Evolutionary conservation across 2,888 invertebrate genomes (phyloP).

Genomic region (Cephus pulcher): DNA sequence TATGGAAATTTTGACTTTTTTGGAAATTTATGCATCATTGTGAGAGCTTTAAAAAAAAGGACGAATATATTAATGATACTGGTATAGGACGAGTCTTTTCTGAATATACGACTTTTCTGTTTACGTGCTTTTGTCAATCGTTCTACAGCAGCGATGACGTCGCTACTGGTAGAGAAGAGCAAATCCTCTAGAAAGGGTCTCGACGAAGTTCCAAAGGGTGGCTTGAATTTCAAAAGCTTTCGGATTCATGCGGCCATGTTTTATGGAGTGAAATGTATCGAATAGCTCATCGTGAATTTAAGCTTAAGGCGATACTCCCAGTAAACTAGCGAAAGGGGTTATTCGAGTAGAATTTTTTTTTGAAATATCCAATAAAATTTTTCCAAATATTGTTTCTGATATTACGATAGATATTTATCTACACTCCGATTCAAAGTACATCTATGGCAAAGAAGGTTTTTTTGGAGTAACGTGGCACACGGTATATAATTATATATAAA

Average conservation of each 20-base stretch:
- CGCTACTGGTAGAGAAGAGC: not conserved
- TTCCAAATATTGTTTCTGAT: no score
- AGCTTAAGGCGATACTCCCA: not conserved
- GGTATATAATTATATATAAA: no score
- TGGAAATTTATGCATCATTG: no score
- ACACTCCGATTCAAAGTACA: no score
- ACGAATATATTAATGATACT: not conserved
- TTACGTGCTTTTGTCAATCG: not conserved
- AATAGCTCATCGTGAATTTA: slow-evolving; percentile 5
- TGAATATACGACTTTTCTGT: not conserved
- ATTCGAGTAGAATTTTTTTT: no score
- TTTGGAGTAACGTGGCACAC: no score
- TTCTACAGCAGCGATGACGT: no score
- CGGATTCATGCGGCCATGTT: slow-evolving; percentile 5
- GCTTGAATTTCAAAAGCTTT: slow-evolving; percentile 11
- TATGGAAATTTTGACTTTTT: no score
- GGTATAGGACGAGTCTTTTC: not conserved
- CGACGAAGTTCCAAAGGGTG: not conserved
- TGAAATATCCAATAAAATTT: no score
- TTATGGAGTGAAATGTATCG: slow-evolving; percentile 5
- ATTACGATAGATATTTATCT: no score
- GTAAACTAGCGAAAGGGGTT: not conserved
- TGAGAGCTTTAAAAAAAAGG: no score
- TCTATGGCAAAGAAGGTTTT: no score
- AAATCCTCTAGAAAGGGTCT: not conserved